These are phyloP conservation scores for Brevimyrus niger DNA, from an alignment of 2,113 vertebrate species.

Conservation along the genomic window DNA sequence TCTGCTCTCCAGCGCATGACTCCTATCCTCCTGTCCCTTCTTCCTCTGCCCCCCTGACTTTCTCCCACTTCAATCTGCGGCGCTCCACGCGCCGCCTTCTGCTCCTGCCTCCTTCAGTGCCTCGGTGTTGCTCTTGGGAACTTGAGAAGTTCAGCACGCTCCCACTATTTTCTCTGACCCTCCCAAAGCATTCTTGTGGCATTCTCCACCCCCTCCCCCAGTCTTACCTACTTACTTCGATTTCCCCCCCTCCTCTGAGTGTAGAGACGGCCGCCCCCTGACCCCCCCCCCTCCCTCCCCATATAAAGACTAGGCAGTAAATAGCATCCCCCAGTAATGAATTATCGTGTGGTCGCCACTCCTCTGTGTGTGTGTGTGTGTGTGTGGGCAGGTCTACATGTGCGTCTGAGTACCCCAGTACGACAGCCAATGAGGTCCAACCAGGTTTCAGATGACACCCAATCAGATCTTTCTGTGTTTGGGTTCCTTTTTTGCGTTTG, in stretches of 20 bases:
- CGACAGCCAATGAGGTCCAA: conserved; percentile 25
- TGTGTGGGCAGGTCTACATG: neutral
- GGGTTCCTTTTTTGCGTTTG: neutral
- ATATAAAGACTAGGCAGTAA: conserved; percentile 47
- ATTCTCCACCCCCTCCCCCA: conserved; percentile 32
- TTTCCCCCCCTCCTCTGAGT: conserved; percentile 15
- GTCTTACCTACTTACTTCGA: neutral
- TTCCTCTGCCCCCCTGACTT: neutral
- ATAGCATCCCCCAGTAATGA: conserved; percentile 40
- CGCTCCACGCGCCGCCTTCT: neutral
- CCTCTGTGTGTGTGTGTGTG: conserved; percentile 12
- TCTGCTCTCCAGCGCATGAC: neutral
- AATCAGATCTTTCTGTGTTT: conserved; percentile 22
- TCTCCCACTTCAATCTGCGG: conserved; percentile 16
- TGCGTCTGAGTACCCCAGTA: neutral
- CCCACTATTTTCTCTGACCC: conserved; percentile 21
- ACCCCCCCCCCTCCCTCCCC: conserved; percentile 31
- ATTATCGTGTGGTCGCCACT: conserved; percentile 47
- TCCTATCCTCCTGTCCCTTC: neutral
- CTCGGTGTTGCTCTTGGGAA: neutral
- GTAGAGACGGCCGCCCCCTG: neutral
- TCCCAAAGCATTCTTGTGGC: conserved; percentile 29
- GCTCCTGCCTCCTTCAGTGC: neutral
- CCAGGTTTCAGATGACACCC: conserved; percentile 5
- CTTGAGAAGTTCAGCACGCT: conserved; percentile 15